phyloP scores from a whole-genome alignment of 2,888 invertebrate genomes.

The Agrenia bidenticulata region DNA sequence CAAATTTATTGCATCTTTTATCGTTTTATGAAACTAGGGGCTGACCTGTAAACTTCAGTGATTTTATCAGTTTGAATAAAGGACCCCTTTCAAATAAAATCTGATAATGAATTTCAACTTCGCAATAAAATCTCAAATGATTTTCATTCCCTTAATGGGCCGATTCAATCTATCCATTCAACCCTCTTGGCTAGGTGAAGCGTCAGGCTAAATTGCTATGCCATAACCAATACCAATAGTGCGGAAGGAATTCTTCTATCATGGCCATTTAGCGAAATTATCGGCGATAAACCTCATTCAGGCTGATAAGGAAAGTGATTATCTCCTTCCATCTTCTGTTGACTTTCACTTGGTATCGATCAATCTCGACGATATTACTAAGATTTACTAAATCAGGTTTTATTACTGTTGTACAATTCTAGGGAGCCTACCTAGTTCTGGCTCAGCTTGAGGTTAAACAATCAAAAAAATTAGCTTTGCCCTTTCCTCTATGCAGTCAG shows the following conservation, averaged over 20 bases:
- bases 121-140: neutral
- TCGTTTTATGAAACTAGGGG: slow-evolving; percentile 34
- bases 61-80: slow-evolving; percentile 16
- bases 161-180: slow-evolving; percentile 3
- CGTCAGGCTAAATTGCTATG: neutral
- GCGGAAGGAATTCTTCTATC: no score
- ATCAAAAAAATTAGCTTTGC: no score
- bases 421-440: no score
- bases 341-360: neutral
- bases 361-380: neutral
- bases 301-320: neutral
- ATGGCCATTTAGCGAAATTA: slow-evolving; percentile 6
- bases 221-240: neutral
- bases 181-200: neutral
- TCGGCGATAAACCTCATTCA: slow-evolving; percentile 3
- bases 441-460: no score
- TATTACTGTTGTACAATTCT: no score
- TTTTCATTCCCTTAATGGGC: slow-evolving; percentile 9
- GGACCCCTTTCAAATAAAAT: slow-evolving; percentile 11
- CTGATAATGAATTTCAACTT: slow-evolving; percentile 12
- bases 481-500: no score
- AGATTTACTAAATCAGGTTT: no score
- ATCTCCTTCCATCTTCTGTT: neutral
- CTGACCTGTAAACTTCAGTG: slow-evolving; percentile 10
- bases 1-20: slow-evolving; percentile 43